A percentile compares a stretch with the other conserved stretches of the same genome.
Evolutionary conservation across 2,797 vertebrate genomes (phyloP).

Genomic region (Antennarius maculatus): DNA sequence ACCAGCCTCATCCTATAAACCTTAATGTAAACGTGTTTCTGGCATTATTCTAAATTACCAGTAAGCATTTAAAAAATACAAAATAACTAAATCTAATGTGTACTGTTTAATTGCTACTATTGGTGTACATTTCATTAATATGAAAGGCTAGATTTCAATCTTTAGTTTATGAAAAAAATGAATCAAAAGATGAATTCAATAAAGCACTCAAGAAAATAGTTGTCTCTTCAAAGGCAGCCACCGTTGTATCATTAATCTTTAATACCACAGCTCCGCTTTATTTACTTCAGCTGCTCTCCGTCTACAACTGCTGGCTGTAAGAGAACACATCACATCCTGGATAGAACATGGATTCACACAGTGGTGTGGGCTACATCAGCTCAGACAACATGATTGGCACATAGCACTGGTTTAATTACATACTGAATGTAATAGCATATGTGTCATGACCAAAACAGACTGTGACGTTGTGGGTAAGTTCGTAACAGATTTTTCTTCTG

Average conservation of each 20-base stretch:
- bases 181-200: neutral
- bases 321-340: conserved; percentile 6
- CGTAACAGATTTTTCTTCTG: conserved; percentile 24
- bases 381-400: conserved; percentile 16
- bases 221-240: neutral
- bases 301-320: conserved; percentile 4
- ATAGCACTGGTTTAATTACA: conserved; percentile 24
- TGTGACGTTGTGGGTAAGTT: conserved; percentile 15
- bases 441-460: conserved; percentile 33
- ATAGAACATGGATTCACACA: conserved; percentile 1
- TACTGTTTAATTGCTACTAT: neutral
- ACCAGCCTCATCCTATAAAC: neutral
- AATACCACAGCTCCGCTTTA: neutral
- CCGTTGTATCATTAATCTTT: conserved; percentile 1
- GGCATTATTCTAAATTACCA: neutral
- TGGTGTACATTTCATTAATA: neutral
- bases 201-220: neutral
- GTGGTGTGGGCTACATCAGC: conserved; percentile 3
- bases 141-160: neutral
- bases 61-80: neutral
- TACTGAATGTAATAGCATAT: conserved; percentile 16
- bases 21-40: neutral
- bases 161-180: neutral
- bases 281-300: conserved; percentile 8
- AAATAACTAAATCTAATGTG: neutral